A percentile compares a stretch with the other conserved stretches of the same genome.
Conservation (phyloP, 2,888 invertebrate genomes). For the Harpalus rubripes region DNA sequence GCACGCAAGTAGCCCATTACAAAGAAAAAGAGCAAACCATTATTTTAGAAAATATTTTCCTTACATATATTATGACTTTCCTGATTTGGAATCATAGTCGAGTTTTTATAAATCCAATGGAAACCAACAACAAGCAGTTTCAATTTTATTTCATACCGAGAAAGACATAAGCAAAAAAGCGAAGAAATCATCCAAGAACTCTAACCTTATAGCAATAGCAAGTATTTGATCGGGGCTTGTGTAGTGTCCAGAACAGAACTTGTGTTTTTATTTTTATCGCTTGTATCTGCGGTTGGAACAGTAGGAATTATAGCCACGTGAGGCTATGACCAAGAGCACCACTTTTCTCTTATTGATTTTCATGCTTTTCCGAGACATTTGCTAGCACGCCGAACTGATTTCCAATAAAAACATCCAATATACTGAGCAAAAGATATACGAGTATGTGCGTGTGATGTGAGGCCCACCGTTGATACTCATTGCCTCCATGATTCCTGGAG, state of each 20-base stretch:
- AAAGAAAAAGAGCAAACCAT: no score
- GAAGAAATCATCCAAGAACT: no score
- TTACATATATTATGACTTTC: no score
- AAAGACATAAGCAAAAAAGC: no score
- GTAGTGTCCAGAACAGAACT: slow-evolving; percentile 42
- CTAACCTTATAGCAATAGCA: no score
- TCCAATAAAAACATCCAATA: slow-evolving; percentile 66
- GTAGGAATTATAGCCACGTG: slow-evolving; percentile 59
- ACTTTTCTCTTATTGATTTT: slow-evolving; percentile 65
- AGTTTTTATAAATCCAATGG: no score
- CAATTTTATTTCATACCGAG: no score
- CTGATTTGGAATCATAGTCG: no score
- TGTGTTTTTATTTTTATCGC: slow-evolving; percentile 52
- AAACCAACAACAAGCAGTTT: no score
- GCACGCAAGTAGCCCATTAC: no score
- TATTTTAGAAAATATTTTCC: no score
- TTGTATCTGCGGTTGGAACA: slow-evolving; percentile 41
- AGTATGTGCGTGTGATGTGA: slow-evolving; percentile 39
- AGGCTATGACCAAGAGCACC: slow-evolving; percentile 58
- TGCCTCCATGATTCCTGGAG: neutral
- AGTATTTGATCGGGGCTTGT: neutral
- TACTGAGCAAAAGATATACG: slow-evolving; percentile 44
- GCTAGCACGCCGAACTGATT: slow-evolving; percentile 65
- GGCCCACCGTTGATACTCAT: slow-evolving; percentile 6
- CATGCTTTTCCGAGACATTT: slow-evolving; percentile 66